Percentiles rank a stretch among this genome's conserved stretches.
These are phyloP conservation scores for Drosophila micromelanica DNA, from an alignment of 1,140 invertebrate species.

Conservation along the genomic window DNA sequence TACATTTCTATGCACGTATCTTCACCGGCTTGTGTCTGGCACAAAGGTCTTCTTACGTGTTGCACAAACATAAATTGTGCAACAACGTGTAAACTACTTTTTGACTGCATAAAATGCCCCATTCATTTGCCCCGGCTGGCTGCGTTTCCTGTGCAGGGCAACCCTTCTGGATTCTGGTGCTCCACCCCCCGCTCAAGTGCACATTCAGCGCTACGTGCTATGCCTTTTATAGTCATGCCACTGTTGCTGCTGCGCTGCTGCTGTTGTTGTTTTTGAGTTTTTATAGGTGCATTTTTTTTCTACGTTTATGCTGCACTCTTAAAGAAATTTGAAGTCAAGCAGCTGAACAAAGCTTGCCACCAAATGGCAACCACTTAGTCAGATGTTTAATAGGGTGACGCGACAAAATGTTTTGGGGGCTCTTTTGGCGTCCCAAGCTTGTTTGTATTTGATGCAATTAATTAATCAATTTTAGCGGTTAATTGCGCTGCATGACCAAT, in stretches of 20 bases:
- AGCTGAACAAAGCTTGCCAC: conserved; percentile 17
- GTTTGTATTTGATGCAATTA: conserved; percentile 21
- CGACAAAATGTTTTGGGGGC: background rate
- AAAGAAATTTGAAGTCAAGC: conserved; percentile 44
- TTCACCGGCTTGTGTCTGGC: conserved; percentile 48
- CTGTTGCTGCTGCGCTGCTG: conserved; percentile 36
- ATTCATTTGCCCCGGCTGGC: conserved; percentile 61
- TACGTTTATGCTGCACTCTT: conserved; percentile 53
- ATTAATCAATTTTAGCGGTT: conserved; percentile 72
- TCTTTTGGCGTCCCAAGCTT: background rate
- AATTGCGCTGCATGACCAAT: conserved; percentile 54
- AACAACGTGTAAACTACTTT: conserved; percentile 84
- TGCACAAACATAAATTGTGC: conserved; percentile 84
- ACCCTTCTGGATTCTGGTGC: background rate
- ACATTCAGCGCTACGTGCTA: conserved; percentile 74
- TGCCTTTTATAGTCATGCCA: conserved; percentile 62
- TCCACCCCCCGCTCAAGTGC: conserved; percentile 40
- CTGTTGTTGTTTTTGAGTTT: conserved; percentile 33
- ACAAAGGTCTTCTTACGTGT: conserved; percentile 79
- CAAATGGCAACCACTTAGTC: conserved; percentile 51
- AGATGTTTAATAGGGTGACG: conserved; percentile 21
- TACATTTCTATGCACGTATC: conserved; percentile 24
- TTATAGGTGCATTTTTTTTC: conserved; percentile 32
- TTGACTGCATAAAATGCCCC: conserved; percentile 77
- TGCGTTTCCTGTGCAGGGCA: conserved; percentile 38